Conservation (phyloP, 1,140 invertebrate species). For the Achroia grisella region DNA sequence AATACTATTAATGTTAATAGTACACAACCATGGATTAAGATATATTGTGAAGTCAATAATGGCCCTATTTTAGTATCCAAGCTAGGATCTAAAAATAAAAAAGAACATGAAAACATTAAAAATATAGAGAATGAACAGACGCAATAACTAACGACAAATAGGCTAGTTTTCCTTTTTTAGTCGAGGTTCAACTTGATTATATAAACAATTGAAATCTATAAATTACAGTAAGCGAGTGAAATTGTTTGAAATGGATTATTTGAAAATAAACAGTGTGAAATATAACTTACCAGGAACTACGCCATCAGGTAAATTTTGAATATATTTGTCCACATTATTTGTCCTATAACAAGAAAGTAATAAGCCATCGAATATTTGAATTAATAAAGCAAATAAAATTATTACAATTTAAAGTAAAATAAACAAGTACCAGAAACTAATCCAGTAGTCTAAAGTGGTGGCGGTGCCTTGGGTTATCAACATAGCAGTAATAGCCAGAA, state of each 20-base stretch:
- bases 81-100: slow-evolving; percentile 36
- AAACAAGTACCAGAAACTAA: slow-evolving; percentile 83
- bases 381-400: not conserved
- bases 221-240: too few species aligned
- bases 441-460: slow-evolving; percentile 85
- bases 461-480: slow-evolving; percentile 80
- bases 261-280: too few species aligned
- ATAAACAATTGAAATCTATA: too few species aligned
- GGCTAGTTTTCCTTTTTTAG: too few species aligned
- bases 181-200: too few species aligned
- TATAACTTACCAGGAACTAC: slow-evolving; percentile 32
- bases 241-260: too few species aligned
- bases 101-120: too few species aligned
- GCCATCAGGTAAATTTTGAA: slow-evolving; percentile 30
- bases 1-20: slow-evolving; percentile 49
- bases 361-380: too few species aligned
- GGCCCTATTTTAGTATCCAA: slow-evolving; percentile 36
- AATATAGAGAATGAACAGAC: too few species aligned
- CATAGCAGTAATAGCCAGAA: too few species aligned
- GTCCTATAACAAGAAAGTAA: slow-evolving; percentile 37
- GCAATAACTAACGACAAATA: too few species aligned
- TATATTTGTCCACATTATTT: slow-evolving; percentile 46
- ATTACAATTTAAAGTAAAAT: slow-evolving; percentile 12
- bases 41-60: slow-evolving; percentile 42
- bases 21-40: slow-evolving; percentile 34